Evolutionary conservation across 92 coral and sea anemone genomes (phyloP).

Genomic region (Palythoa grandiflora): DNA sequence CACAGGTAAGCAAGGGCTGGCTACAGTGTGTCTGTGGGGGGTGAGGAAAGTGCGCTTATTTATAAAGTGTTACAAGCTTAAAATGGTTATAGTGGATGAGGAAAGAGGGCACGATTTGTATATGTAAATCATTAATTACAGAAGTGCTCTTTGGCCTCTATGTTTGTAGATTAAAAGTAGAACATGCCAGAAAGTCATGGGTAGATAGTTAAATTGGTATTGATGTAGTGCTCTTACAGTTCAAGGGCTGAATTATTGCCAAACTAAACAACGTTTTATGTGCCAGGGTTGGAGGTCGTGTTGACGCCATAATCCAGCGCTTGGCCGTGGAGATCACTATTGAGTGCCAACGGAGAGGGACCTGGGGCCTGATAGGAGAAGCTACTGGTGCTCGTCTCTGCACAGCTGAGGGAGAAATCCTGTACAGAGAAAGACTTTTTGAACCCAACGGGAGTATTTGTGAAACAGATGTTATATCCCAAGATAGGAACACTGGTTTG

Average conservation of each 20-base stretch:
- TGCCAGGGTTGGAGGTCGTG: constrained; percentile 87
- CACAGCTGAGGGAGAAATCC: constrained; percentile 88
- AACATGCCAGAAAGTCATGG: no score
- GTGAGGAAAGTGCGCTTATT: no score
- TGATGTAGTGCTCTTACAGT: background rate
- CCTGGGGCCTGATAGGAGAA: constrained; percentile 93
- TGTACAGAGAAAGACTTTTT: constrained; percentile 78
- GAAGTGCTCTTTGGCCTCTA: no score
- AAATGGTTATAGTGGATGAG: background rate
- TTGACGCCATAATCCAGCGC: constrained; percentile 90
- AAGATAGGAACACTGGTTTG: constrained; percentile 87
- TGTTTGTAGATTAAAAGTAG: no score
- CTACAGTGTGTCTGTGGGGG: background rate
- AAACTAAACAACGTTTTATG: background rate
- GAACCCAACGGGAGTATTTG: constrained; percentile 82
- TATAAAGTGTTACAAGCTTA: no score
- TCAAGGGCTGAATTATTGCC: background rate
- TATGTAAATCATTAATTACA: background rate
- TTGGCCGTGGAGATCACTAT: constrained; percentile 93
- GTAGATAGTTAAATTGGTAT: background rate
- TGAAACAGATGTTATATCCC: constrained; percentile 78
- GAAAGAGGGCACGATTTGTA: background rate
- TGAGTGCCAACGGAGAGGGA: constrained; percentile 97
- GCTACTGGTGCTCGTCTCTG: constrained; percentile 93
- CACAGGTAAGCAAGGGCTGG: constrained; percentile 71